These are phyloP conservation scores for Intellagama lesueurii DNA, from an alignment of 2,797 vertebrate genomes.

Conservation along the genomic window DNA sequence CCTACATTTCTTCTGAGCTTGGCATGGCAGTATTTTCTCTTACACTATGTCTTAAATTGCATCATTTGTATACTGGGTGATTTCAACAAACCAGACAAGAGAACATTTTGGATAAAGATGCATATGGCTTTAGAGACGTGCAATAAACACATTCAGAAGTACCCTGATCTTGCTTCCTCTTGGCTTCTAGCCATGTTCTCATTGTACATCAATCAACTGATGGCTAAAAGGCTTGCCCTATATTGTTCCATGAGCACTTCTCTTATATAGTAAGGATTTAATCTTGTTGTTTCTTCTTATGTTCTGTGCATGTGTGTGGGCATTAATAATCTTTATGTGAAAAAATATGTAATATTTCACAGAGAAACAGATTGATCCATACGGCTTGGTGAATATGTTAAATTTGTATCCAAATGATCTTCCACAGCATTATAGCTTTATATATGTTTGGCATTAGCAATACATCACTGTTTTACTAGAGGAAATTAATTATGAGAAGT, in stretches of 20 bases:
- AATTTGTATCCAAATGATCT: constrained; percentile 8
- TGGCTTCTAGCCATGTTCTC: neutral
- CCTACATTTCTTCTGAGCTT: neutral
- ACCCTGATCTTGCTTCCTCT: neutral
- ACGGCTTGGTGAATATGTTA: neutral
- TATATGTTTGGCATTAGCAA: constrained; percentile 14
- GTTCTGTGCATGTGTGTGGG: neutral
- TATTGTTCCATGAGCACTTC: neutral
- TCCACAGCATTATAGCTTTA: constrained; percentile 16
- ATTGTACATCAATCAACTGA: neutral
- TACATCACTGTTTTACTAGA: constrained; percentile 24
- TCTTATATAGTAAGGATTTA: neutral
- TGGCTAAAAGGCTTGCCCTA: neutral
- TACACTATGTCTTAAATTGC: neutral
- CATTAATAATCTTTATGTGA: constrained; percentile 1
- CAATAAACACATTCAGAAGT: neutral
- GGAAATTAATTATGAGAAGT: constrained; percentile 37
- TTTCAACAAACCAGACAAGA: neutral
- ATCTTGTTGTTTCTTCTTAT: neutral
- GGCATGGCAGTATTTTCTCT: neutral
- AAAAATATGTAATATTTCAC: constrained; percentile 24
- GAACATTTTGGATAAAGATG: neutral
- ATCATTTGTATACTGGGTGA: neutral
- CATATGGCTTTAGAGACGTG: neutral
- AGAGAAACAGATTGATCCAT: neutral